Evolutionary conservation across 2,888 invertebrate genomes (phyloP), one percentile per base, ranked within the genome.

Genomic region (Mellilla xanthometata): DNA sequence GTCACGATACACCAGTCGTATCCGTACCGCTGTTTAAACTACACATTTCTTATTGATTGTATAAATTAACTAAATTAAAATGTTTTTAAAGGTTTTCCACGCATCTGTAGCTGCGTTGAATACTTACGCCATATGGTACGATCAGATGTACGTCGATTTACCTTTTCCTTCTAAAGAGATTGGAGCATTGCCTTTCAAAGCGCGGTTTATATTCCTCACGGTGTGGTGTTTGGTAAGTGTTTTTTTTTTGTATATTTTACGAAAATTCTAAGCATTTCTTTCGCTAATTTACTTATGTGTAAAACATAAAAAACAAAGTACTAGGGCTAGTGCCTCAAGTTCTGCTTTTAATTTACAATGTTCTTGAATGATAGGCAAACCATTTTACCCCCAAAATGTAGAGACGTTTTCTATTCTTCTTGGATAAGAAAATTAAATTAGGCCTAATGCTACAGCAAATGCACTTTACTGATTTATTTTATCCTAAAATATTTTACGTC

Each of bases 171-270:
- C 58, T 1, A 64, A 72, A 32, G 65, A 67, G 2, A 54, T 77
- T 12, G 68, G 55, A 8, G 40, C 53, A 5, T 60, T 82, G 39
- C 81, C 81, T 0, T 56, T 78, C 0, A 81, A 78, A 43, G 79
- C 72, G 0, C 65, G 85, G 12, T 57, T 59, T 13, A 58, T 78
- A 45, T 85, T 80, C 44, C 57, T 86, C 4, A 86, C 85, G 0
- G 60, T 80, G 27, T 85, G 85, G 84, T 72, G 76, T 39, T 52
- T 83, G 52, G 84, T 84, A 59, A 82, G 76, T 72, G n/a, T n/a
- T 22, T 6, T 9, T 26, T 8, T 5, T 19, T 6, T 19, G 3
- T 6, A 5, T 19, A 5, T 19, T 19, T 3, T 3, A 5, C 6
- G 15, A 19, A n/a, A n/a, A n/a, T n/a, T n/a, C n/a, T n/a, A n/a